Percentiles rank a stretch among this genome's conserved stretches.
Conservation (phyloP, 2,113 vertebrate species). For the Pelusios castaneus region DNA sequence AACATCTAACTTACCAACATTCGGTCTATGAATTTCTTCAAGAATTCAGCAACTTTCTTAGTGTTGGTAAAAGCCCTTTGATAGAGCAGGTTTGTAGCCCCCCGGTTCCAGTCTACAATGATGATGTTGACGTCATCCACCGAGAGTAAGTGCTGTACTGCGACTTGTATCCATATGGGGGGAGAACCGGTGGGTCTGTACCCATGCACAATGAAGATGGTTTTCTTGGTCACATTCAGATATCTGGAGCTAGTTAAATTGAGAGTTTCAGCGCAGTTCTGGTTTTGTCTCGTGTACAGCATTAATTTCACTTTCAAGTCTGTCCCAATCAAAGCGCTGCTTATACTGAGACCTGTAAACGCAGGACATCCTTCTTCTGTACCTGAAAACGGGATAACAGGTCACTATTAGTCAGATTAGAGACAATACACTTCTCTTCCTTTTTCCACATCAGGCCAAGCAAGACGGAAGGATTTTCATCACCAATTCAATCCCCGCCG, state of each 20-base stretch:
- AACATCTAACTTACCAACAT: slow-evolving; percentile 82
- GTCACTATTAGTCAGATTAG: not conserved
- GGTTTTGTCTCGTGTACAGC: slow-evolving; percentile 85
- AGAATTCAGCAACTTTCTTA: slow-evolving; percentile 81
- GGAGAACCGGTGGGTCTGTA: slow-evolving; percentile 88
- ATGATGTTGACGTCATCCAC: slow-evolving; percentile 87
- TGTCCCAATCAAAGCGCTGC: slow-evolving; percentile 86
- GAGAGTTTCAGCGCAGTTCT: slow-evolving; percentile 80
- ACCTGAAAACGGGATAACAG: slow-evolving; percentile 68
- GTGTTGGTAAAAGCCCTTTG: slow-evolving; percentile 80
- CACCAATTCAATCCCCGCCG: not conserved
- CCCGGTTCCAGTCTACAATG: slow-evolving; percentile 93
- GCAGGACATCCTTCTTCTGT: slow-evolving; percentile 77
- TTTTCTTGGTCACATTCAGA: slow-evolving; percentile 82
- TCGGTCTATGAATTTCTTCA: slow-evolving; percentile 84
- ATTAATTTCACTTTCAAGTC: slow-evolving; percentile 85
- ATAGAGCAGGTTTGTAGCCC: slow-evolving; percentile 91
- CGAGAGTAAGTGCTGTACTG: slow-evolving; percentile 79
- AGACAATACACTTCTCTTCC: accelerated
- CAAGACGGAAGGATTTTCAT: not conserved
- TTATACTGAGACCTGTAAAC: slow-evolving; percentile 86
- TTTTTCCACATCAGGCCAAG: not conserved
- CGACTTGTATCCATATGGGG: slow-evolving; percentile 84
- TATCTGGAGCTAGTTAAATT: slow-evolving; percentile 70
- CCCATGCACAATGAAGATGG: slow-evolving; percentile 88